phyloP scores from a whole-genome alignment of 2,888 invertebrate genomes.

The Agrochola litura region DNA sequence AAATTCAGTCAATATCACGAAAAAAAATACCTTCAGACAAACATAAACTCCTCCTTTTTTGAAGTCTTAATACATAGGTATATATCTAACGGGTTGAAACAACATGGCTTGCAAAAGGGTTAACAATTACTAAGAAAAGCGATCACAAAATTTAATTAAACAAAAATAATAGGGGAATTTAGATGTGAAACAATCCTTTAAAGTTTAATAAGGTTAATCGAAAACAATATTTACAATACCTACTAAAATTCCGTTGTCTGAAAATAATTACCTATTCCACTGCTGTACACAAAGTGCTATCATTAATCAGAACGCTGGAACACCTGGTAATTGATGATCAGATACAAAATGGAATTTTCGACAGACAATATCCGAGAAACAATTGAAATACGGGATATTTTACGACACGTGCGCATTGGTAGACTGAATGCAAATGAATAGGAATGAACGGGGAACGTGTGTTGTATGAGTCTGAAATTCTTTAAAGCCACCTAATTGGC shows the following conservation, averaged over 20 bases:
- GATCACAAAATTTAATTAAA: not conserved
- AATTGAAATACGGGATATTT: slow-evolving; percentile 37
- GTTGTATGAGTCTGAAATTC: not conserved
- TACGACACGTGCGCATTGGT: not conserved
- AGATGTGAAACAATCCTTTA: slow-evolving; percentile 19
- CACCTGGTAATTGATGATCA: slow-evolving; percentile 50
- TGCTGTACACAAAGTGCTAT: slow-evolving; percentile 28
- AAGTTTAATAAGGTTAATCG: slow-evolving; percentile 33
- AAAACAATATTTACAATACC: slow-evolving; percentile 48
- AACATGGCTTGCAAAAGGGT: not conserved
- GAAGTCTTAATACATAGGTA: no score
- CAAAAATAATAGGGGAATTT: slow-evolving; percentile 8
- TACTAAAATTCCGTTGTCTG: slow-evolving; percentile 36
- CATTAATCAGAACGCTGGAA: slow-evolving; percentile 53
- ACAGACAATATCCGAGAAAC: slow-evolving; percentile 47
- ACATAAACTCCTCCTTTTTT: no score
- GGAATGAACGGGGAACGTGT: not conserved
- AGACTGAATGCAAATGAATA: not conserved
- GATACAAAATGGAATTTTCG: slow-evolving; percentile 41
- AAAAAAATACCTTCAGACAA: no score
- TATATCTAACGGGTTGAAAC: not conserved
- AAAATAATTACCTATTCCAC: slow-evolving; percentile 45
- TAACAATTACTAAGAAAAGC: not conserved
- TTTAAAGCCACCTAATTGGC: not conserved
- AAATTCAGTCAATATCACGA: not conserved